Base-by-base conservation (phyloP, 2,888 invertebrate genomes). In the Tuberolachnus salignus region DNA sequence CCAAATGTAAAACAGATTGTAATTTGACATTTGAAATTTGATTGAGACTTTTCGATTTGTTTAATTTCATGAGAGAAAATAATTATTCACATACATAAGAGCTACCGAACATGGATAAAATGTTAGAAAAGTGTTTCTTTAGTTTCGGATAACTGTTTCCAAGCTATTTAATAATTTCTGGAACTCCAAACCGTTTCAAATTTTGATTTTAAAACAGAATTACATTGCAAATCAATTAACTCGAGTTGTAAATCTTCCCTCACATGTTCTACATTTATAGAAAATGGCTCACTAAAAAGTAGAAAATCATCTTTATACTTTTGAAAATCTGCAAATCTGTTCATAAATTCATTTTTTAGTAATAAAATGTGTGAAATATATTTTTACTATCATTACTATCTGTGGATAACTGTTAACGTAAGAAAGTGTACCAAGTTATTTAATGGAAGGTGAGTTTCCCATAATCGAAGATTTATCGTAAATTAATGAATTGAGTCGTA, bases 101-200 rank as follows among this genome's bases (percentile, higher is more conserved):
- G 55, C 13, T 55, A 55, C 55, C 13, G 13, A 55, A 21, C 21
- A 55, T n/a, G n/a, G 44, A 44, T 44, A 44, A 44, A 44, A 44
- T 44, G 34, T 34, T n/a, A 61, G 34, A 61, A 61, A 61, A 61
- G 9, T 34, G 34, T 61, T 61, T 61, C 6, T 34, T 1, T n/a
- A 61, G 61, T 61, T 61, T 61, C 9, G n/a, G 26, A 61, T 34
- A 34, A 61, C 8, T 61, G n/a, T 61, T 61, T 34, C n/a, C 61
- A 61, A 61, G 61, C 6, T 61, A 61, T 61, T 61, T 34, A 61
- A 61, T 34, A 16, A 34, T 34, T 61, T 61, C 34, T n/a, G 61
- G 34, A 61, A 61, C n/a, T 34, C 16, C 61, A n/a, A n/a, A 61
- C n/a, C 16, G 61, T 34, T 61, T 61, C 61, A 61, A 57, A 57